These are phyloP conservation scores for Bubo scandiacus DNA, from an alignment of 2,113 vertebrate species.

Conservation along the genomic window DNA sequence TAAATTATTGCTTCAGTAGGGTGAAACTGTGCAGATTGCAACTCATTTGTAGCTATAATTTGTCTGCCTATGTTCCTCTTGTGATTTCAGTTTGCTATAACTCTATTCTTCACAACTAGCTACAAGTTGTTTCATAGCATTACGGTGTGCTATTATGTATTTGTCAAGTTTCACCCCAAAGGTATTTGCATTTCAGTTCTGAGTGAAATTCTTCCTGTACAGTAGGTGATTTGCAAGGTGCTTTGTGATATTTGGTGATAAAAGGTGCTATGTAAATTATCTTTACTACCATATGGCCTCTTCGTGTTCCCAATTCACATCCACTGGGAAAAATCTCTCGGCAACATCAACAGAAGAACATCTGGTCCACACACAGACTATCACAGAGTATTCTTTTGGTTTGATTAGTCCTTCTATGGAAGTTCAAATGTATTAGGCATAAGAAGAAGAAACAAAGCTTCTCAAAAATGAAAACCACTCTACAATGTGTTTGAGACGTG, in stretches of 20 bases:
- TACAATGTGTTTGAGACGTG: neutral
- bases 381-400: neutral
- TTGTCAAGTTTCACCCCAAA: slow-evolving; percentile 8
- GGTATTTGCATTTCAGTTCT: slow-evolving; percentile 17
- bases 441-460: neutral
- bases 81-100: neutral
- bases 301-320: neutral
- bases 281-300: slow-evolving; percentile 23
- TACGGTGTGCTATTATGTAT: neutral
- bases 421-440: neutral
- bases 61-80: neutral
- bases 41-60: neutral
- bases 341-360: neutral
- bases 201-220: neutral
- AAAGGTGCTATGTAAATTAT: slow-evolving; percentile 38
- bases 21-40: neutral
- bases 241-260: slow-evolving; percentile 46
- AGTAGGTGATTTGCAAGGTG: slow-evolving; percentile 11
- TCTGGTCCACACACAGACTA: neutral
- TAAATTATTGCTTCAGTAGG: neutral
- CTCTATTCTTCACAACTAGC: neutral
- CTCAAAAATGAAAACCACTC: neutral
- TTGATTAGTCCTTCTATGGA: neutral
- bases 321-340: neutral
- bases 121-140: neutral